phyloP scores from a whole-genome alignment of 2,888 invertebrate species.

The Bombyx huttoni region DNA sequence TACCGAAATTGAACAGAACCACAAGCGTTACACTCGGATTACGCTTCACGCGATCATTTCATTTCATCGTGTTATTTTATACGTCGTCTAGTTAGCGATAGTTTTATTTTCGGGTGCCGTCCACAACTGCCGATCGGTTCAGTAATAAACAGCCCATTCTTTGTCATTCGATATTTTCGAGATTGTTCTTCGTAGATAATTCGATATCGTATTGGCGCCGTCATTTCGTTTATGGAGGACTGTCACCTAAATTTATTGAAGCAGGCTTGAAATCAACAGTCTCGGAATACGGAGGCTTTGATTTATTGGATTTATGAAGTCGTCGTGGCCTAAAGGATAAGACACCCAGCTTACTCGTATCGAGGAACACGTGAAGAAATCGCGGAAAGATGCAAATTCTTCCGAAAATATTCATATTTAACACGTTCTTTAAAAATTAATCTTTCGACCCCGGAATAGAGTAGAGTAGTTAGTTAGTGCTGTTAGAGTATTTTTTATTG shows the following conservation, averaged over 20 bases:
- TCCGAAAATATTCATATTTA: too few species aligned
- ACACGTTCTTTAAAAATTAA: too few species aligned
- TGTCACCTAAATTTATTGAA: background rate
- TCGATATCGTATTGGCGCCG: slow-evolving; percentile 45
- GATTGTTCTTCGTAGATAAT: slow-evolving; percentile 44
- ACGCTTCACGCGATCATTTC: background rate
- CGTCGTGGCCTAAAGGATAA: background rate
- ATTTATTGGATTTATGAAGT: background rate
- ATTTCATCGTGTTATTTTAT: slow-evolving; percentile 55
- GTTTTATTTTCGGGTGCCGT: slow-evolving; percentile 69
- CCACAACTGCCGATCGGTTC: slow-evolving; percentile 48
- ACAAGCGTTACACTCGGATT: background rate
- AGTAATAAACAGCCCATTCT: slow-evolving; percentile 67
- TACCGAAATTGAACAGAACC: background rate
- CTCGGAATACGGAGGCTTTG: background rate
- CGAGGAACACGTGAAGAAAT: too few species aligned
- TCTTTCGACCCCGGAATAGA: too few species aligned
- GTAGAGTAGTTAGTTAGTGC: too few species aligned
- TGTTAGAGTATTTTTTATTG: too few species aligned
- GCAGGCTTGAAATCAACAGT: background rate
- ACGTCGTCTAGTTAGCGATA: slow-evolving; percentile 33
- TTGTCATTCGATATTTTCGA: slow-evolving; percentile 66
- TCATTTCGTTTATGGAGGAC: slow-evolving; percentile 25
- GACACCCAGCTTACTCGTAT: too few species aligned
- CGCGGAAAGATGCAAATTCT: too few species aligned